Base-by-base conservation (phyloP, 2,888 invertebrate genomes). In the Scrobipalpa costella region DNA sequence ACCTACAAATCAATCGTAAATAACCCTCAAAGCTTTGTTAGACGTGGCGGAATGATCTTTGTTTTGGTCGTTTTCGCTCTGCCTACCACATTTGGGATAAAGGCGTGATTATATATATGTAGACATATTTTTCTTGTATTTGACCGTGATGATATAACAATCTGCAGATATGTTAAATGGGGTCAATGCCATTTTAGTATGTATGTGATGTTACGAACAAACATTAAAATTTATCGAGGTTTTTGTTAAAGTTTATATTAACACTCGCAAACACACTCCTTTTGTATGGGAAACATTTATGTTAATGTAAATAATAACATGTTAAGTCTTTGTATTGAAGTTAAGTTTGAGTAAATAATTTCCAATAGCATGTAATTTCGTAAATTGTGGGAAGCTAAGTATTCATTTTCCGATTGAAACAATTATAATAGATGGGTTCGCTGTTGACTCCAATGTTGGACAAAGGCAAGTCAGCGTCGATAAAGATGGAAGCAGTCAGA, bases 161-260 rank as follows among this genome's bases (percentile, higher is more conserved):
- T 27, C 27, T 27, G 27, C 27, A 27, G 27, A 27, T 27, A 27
- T 27, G 27, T 27, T 27, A 27, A 27, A 73, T 74, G 63, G 64
- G 73, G 75, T 76, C 75, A 79, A 68, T 73, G 72, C 65, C 71
- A 67, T 64, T 64, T 65, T 44, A 13, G 50, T 52, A 52, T 62
- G n/a, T 52, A 7, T 38, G 40, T 40, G 15, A 40, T 19, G 19
- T 38, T 40, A 36, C 13, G 7, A 36, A 6, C 21, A 11, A 58
- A 57, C 57, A 15, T 34, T 19, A 49, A 36, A 2, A 36, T 36
- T 5, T 9, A 11, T 9, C 36, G 11, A 36, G 36, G 7, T 11
- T 36, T 36, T 44, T 44, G 44, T 9, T 3, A 13, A 40, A 13
- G 1, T 15, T n/a, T n/a, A 44, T n/a, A 44, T 13, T 13, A 40